These are phyloP conservation scores for Eulemur rufifrons DNA, from an alignment of 2,113 vertebrate species.

Conservation along the genomic window DNA sequence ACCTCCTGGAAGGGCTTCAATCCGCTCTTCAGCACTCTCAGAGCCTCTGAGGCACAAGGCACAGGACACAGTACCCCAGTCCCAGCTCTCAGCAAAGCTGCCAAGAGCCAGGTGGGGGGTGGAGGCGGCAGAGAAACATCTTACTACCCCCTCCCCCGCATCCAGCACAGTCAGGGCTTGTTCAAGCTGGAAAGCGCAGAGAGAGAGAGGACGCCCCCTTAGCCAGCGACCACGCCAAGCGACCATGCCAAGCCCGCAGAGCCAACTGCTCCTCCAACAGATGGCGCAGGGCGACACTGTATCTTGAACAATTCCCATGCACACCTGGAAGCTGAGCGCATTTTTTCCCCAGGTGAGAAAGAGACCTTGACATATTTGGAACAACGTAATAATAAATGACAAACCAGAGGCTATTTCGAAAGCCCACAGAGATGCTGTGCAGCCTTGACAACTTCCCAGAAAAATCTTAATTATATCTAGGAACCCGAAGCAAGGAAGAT, in stretches of 20 bases:
- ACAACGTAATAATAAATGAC: constrained; percentile 10
- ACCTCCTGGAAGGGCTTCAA: not conserved
- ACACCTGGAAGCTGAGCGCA: not conserved
- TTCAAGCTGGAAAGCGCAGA: not conserved
- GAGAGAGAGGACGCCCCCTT: not conserved
- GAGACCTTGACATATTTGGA: not conserved
- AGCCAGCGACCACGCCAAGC: not conserved
- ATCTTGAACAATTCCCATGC: not conserved
- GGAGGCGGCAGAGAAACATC: too few relatives aligned
- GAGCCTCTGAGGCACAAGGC: not conserved
- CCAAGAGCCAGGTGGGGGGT: rapidly evolving
- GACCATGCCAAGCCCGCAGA: not conserved
- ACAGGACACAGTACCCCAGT: rapidly evolving
- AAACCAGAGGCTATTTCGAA: constrained; percentile 43
- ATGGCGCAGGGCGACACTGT: too few relatives aligned
- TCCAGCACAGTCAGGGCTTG: not conserved
- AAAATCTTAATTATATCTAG: constrained; percentile 20
- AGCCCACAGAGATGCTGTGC: not conserved
- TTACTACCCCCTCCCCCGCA: not conserved
- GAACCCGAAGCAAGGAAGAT: not conserved
- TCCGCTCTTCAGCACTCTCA: rapidly evolving
- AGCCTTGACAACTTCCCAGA: not conserved
- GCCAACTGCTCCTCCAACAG: not conserved
- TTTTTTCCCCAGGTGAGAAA: not conserved
- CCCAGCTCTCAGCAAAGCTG: not conserved